Base-by-base conservation (phyloP, 1,140 invertebrate species). In the Ephestia elutella region DNA sequence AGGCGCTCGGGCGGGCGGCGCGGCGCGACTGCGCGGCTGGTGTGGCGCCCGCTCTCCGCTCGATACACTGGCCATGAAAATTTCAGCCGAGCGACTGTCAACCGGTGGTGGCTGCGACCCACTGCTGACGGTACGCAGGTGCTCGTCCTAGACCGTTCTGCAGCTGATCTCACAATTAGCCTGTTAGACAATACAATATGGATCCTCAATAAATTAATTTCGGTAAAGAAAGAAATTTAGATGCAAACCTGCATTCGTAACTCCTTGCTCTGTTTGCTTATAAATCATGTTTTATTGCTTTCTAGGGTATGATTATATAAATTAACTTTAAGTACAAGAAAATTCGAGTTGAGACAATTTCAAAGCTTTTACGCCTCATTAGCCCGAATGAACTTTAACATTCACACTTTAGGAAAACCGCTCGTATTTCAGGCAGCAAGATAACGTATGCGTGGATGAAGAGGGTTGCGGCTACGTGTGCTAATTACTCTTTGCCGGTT, bases 61-160 rank as follows among this genome's bases (percentile, higher is more conserved):
- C 82, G 73, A 86, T 86, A 87, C 74, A 66, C 63, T 81, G 84
- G 75, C 84, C 84, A 87, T 87, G 81, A 87, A 87, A 87, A 70
- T 82, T 86, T 87, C 76, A 87, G 75, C 79, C 77, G 72, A 75
- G 65, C 63, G 56, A 59, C 82, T 87, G 84, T 86, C 84, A 87
- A 80, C 74, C 76, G 75, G 75, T 83, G 80, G 76, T 70, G 68
- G 80, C 71, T 79, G 78, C 77, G 82, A 44, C 32, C 32, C 32
- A n/a, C 70, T 78, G 74, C 70, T 76, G 69, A 51, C 63, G 64
- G 48, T 66, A 62, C 63, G 49, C 62, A 38, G 38, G 38, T 13
- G 51, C 60, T 49, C 10, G 15, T 44, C 38, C 38, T 44, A 4
- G 38, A 44, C 32, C 54, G 20, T 56, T 56, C 54, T 54, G n/a